Percentiles rank a stretch among this genome's conserved stretches.
Conservation (phyloP, 2,888 invertebrate species). For the Tachystola acroxantha region DNA sequence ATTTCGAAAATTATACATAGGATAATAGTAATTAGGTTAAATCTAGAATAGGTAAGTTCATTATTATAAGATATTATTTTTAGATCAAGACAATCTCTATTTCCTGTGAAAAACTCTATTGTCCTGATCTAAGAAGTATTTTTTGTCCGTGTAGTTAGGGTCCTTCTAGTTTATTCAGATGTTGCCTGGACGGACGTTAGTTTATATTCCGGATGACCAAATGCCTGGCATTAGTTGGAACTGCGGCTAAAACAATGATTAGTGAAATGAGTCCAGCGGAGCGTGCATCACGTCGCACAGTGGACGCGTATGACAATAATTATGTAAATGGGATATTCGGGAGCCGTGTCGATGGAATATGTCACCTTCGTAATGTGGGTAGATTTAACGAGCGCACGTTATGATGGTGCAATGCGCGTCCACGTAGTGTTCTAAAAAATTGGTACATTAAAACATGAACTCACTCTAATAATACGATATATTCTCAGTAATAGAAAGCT, state of each 20-base stretch:
- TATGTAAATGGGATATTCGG: conserved; percentile 52
- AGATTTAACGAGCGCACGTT: conserved; percentile 31
- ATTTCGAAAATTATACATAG: too few relatives aligned
- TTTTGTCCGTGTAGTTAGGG: too few relatives aligned
- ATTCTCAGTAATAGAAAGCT: too few relatives aligned
- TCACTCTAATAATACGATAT: too few relatives aligned
- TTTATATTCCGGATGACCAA: not conserved
- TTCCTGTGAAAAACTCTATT: too few relatives aligned
- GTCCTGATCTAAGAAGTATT: too few relatives aligned
- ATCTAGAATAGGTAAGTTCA: too few relatives aligned
- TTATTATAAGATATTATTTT: too few relatives aligned
- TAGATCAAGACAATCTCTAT: too few relatives aligned
- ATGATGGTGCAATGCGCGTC: conserved; percentile 19
- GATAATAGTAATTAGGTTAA: too few relatives aligned
- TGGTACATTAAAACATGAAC: conserved; percentile 8
- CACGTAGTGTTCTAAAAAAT: conserved; percentile 20
- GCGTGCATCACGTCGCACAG: conserved; percentile 22
- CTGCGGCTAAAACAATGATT: conserved; percentile 43
- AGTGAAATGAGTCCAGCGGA: conserved; percentile 36
- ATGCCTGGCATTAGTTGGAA: conserved; percentile 14
- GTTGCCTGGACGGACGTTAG: not conserved
- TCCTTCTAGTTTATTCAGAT: too few relatives aligned
- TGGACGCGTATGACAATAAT: conserved; percentile 41
- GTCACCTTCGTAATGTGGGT: conserved; percentile 30
- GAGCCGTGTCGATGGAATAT: conserved; percentile 37